Evolutionary conservation across 2,113 vertebrate species (phyloP).

Genomic region (Amia ocellicauda): DNA sequence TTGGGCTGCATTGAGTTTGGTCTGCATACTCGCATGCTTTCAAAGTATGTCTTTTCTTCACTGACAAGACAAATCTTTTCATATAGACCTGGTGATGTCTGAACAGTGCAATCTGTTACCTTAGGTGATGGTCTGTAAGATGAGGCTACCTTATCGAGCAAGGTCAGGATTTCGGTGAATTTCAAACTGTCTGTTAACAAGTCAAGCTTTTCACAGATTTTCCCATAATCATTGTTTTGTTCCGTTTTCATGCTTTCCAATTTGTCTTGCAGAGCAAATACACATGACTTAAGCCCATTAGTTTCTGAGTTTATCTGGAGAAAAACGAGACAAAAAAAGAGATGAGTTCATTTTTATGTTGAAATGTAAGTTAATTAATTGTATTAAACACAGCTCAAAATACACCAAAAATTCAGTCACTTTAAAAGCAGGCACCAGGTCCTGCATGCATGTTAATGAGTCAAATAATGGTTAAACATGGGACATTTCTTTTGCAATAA

Average conservation of each 20-base stretch:
- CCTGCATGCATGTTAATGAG: too few relatives aligned
- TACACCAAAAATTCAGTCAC: too few relatives aligned
- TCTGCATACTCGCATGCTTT: background rate
- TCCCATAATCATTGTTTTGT: slow-evolving; percentile 51
- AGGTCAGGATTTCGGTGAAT: slow-evolving; percentile 37
- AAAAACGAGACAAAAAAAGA: background rate
- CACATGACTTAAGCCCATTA: slow-evolving; percentile 57
- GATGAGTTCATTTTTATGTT: too few relatives aligned
- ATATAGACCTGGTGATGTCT: slow-evolving; percentile 55
- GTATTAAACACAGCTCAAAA: too few relatives aligned
- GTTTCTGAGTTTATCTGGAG: background rate
- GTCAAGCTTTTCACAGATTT: slow-evolving; percentile 44
- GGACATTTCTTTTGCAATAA: too few relatives aligned
- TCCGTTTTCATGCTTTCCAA: slow-evolving; percentile 54
- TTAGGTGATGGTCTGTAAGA: background rate
- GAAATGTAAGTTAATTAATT: too few relatives aligned
- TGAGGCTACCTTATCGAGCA: slow-evolving; percentile 38
- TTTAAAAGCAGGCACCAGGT: too few relatives aligned
- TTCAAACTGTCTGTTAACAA: slow-evolving; percentile 36
- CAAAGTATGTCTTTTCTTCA: background rate
- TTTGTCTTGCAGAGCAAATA: slow-evolving; percentile 46
- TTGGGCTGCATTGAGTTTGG: background rate
- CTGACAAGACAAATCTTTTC: slow-evolving; percentile 2
- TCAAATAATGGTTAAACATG: too few relatives aligned
- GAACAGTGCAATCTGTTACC: slow-evolving; percentile 46